phyloP scores from a whole-genome alignment of 2,888 invertebrate genomes.

The Limenitis arthemis region DNA sequence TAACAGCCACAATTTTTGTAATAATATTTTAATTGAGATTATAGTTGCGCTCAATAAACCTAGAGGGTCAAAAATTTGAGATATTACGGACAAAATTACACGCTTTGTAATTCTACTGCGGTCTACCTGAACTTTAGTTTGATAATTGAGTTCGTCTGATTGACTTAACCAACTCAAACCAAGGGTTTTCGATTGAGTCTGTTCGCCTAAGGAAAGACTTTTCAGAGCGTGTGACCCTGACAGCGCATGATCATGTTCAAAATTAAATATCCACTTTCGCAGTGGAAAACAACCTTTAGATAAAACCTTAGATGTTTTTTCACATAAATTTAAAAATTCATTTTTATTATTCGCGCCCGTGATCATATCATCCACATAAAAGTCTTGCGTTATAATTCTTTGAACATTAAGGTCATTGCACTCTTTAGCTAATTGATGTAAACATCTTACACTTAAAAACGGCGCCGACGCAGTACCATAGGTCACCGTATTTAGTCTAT shows the following conservation, averaged over 20 bases:
- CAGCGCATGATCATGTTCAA: neutral
- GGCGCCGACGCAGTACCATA: slow-evolving; percentile 33
- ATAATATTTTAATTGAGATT: neutral
- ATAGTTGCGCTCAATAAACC: neutral
- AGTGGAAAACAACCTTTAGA: slow-evolving; percentile 14
- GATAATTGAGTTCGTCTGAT: slow-evolving; percentile 15
- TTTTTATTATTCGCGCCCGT: slow-evolving; percentile 18
- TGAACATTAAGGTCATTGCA: too few species aligned
- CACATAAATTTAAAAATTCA: neutral
- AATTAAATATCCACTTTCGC: slow-evolving; percentile 18
- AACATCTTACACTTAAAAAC: slow-evolving; percentile 29
- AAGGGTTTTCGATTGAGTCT: slow-evolving; percentile 15
- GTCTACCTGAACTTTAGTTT: slow-evolving; percentile 1
- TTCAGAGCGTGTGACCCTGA: neutral
- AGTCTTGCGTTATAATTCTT: slow-evolving; percentile 17
- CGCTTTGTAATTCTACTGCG: slow-evolving; percentile 17
- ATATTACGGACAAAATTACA: slow-evolving; percentile 12
- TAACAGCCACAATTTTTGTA: slow-evolving; percentile 2
- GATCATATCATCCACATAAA: slow-evolving; percentile 28
- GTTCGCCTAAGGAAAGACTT: slow-evolving; percentile 6
- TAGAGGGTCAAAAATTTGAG: slow-evolving; percentile 5
- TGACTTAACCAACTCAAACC: slow-evolving; percentile 18
- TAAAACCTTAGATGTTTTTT: neutral
- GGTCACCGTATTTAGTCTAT: slow-evolving; percentile 18
- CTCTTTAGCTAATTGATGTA: slow-evolving; percentile 26